Base-by-base conservation (phyloP, 2,888 invertebrate genomes). In the Tetragonula carbonaria region DNA sequence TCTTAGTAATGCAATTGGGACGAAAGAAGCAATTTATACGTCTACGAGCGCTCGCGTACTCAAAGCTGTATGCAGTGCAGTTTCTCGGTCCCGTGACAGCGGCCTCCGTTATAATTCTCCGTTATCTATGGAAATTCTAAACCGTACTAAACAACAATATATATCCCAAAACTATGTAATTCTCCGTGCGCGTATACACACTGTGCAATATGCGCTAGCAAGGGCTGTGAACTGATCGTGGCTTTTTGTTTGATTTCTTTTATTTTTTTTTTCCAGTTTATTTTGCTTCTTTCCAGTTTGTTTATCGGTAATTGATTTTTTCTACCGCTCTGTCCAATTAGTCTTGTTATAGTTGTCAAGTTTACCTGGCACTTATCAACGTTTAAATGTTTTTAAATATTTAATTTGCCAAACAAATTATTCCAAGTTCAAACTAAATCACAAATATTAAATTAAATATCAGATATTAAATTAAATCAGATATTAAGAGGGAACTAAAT, bases 111-210 rank as follows among this genome's bases (percentile, higher is more conserved):
- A 93, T 94, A 93, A 94, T 93, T 93, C 93, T 93, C 92, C 91
- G 92, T 93, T 94, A 94, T 94, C 93, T 94, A 94, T 94, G 93
- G 93, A 93, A 94, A 93, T 93, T 93, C 93, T 93, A 93, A 93
- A 93, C 93, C 92, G 88, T 92, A 92, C 93, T 93, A 93, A 93
- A 93, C 93, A 94, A 94, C 93, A 91, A 91, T 91, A 93, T 91
- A 92, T 92, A 93, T 90, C 90, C 91, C 93, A 93, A 93, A 93
- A 93, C 93, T 93, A 93, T 92, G 92, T 91, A 91, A 93, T 93
- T 93, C 92, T 82, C 91, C 85, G 86, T 80, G 87, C 86, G 86
- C 89, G 86, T 87, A 87, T 90, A 87, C 84, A 90, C 87, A 88
- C 86, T 87, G 88, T 90, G 90, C 91, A 90, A 90, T 91, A 91